These are phyloP conservation scores for Drosophila multiciliata DNA, from an alignment of 2,888 invertebrate species.

Conservation along the genomic window DNA sequence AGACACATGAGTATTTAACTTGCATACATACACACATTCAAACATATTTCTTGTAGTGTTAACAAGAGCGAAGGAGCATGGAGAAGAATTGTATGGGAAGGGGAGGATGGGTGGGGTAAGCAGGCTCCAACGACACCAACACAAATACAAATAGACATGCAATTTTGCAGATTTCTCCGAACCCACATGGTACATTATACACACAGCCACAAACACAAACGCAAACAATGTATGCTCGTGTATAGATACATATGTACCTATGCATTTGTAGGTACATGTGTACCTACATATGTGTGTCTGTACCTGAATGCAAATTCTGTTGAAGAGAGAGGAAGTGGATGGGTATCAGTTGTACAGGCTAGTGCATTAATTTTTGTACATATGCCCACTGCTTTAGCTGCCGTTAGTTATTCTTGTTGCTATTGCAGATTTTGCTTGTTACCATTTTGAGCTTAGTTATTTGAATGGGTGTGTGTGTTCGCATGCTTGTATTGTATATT, in stretches of 20 bases:
- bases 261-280: neutral
- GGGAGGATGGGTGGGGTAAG: too few relatives aligned
- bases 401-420: neutral
- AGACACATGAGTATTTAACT: neutral
- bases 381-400: neutral
- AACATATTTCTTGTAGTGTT: neutral
- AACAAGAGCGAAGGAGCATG: neutral
- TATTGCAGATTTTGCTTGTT: neutral
- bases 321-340: neutral
- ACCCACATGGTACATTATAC: neutral
- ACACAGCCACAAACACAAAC: neutral
- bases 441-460: neutral
- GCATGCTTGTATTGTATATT: neutral
- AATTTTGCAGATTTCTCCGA: constrained; percentile 15
- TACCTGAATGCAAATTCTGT: neutral
- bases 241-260: too few relatives aligned
- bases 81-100: neutral
- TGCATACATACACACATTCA: neutral
- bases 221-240: neutral
- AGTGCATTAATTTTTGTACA: constrained; percentile 1
- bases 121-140: neutral
- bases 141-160: constrained; percentile 7
- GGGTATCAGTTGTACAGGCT: neutral
- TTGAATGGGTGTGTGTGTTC: neutral
- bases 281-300: neutral